Base-by-base conservation (phyloP, 2,113 vertebrate species). In the Oryzias melastigma region DNA sequence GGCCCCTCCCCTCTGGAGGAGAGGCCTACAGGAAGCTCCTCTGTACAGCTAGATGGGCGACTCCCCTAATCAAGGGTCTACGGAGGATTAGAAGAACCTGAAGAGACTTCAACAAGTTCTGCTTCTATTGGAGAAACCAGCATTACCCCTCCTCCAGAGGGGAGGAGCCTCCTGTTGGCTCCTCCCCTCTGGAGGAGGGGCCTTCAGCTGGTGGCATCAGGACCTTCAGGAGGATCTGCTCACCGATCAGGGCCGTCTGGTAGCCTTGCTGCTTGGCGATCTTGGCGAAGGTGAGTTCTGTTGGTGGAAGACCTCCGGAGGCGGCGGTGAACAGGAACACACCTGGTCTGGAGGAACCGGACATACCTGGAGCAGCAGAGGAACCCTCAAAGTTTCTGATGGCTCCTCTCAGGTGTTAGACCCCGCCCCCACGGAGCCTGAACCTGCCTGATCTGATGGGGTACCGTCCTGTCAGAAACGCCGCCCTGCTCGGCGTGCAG, bases 401-500 rank as follows among this genome's bases (percentile, higher is more conserved):
- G 27, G 5, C 27, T 22, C 22, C 22, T 22, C 3, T 22, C 22
- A 22, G 27, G 27, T 6, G 27, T 4, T 1, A 7, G 35, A 3
- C 35, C 29, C 35, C 35, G 10, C 10, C 35, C 35, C 1, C 29
- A 35, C 10, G 29, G 29, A 8, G 29, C 14, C 14, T 48, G 12
- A 42, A 68, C 85, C 79, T 81, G 93, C 95, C 95, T 91, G 94
- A 94, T 82, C 95, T 83, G 63, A 97, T 50, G 8, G 95, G 91
- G 77, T 96, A 98, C 13, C 95, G 86, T 5, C 95, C 95, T 0
- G 94, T 98, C 65, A 96, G 80, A 47, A 98, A 95, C n/a, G 94
- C 93, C 0, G 95, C 95, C 62, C 95, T 86, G 85, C 95, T 97
- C n/a, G 95, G 95, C 0, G 91, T 92, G 69, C 95, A 98, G 20